phyloP scores from a whole-genome alignment of 2,113 vertebrate species.

The Zosterops borbonicus region DNA sequence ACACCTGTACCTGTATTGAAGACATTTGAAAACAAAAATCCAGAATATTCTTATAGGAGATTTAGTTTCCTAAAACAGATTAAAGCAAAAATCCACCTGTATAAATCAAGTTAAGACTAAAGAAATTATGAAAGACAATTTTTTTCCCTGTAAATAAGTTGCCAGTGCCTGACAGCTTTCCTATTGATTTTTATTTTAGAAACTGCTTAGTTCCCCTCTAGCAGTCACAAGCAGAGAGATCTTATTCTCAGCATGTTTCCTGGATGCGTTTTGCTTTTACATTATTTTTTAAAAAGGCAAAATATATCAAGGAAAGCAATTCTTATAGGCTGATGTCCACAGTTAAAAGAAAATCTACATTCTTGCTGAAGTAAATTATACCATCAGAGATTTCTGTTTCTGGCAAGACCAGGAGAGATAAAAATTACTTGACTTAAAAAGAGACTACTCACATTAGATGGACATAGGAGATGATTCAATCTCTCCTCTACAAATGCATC shows the following conservation, averaged over 20 bases:
- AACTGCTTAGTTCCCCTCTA: neutral
- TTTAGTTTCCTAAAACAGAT: neutral
- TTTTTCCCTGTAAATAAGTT: neutral
- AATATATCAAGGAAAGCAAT: neutral
- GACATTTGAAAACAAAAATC: neutral
- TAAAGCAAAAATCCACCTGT: neutral
- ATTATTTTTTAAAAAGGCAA: neutral
- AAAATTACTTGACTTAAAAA: neutral
- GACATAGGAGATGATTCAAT: neutral
- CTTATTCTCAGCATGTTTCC: neutral
- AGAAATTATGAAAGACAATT: neutral
- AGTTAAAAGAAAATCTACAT: neutral
- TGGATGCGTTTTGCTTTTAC: neutral
- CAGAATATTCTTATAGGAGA: neutral
- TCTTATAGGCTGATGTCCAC: neutral
- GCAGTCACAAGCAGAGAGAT: neutral
- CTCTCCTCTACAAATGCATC: neutral
- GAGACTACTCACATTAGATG: neutral
- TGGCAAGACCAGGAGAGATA: neutral
- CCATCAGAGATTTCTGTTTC: neutral
- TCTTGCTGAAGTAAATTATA: neutral
- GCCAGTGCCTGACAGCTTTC: neutral
- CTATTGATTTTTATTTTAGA: slow-evolving; percentile 8
- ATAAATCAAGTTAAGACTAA: neutral
- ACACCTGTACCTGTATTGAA: neutral